These are phyloP conservation scores for Onchidella celtica DNA, from an alignment of 2,888 invertebrate species.

Conservation along the genomic window DNA sequence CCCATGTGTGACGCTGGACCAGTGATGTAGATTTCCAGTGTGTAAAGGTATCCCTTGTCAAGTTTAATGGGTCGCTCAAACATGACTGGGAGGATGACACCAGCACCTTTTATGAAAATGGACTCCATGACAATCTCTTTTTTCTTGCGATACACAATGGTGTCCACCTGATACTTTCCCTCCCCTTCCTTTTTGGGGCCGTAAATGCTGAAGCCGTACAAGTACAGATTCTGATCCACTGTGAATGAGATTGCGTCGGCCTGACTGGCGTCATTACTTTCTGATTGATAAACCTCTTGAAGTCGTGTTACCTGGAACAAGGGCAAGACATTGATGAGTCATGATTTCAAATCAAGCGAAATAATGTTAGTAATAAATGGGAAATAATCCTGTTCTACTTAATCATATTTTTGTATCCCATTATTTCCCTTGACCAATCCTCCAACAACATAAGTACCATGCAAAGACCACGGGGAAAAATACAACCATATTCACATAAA, in stretches of 20 bases:
- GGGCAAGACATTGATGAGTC: no score
- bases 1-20: conserved; percentile 52
- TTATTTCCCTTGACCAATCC: no score
- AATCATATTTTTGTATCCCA: no score
- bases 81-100: conserved; percentile 53
- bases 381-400: no score
- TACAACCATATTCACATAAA: no score
- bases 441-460: no score
- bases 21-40: conserved; percentile 52
- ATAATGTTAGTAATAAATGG: no score
- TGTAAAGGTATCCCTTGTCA: conserved; percentile 50
- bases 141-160: conserved; percentile 53
- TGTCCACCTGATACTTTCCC: conserved; percentile 49
- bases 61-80: conserved; percentile 52
- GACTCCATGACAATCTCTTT: conserved; percentile 53
- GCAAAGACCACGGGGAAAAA: no score
- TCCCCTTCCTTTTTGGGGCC: conserved; percentile 53
- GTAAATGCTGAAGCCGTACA: conserved; percentile 55
- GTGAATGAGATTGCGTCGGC: conserved; percentile 52
- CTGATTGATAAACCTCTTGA: conserved; percentile 40
- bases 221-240: conserved; percentile 48
- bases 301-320: conserved; percentile 46
- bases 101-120: conserved; percentile 53
- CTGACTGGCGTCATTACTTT: conserved; percentile 36
- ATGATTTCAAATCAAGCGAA: no score